Percentiles rank a stretch among this genome's conserved stretches.
Evolutionary conservation across 2,888 invertebrate species (phyloP).

Genomic region (Galerucella nymphaeae): DNA sequence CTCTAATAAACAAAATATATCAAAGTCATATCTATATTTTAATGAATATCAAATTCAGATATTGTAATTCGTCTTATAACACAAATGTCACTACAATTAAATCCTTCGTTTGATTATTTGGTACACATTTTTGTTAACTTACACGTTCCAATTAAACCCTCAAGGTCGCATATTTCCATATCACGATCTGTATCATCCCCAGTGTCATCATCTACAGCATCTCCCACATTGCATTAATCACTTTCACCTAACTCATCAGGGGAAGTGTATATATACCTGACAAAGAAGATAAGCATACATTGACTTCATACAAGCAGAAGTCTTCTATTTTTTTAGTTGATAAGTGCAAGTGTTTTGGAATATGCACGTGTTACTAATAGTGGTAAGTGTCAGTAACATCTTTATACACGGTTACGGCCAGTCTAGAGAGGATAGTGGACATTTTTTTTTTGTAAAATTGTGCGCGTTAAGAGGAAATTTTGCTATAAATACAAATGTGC

Average conservation of each 20-base stretch:
- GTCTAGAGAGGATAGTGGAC: background rate
- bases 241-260: constrained; percentile 51
- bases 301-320: constrained; percentile 47
- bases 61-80: too few relatives aligned
- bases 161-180: constrained; percentile 26
- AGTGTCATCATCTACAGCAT: constrained; percentile 37
- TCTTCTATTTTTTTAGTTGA: constrained; percentile 36
- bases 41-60: too few relatives aligned
- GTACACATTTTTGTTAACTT: too few relatives aligned
- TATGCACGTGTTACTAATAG: constrained; percentile 47
- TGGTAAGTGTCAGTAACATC: constrained; percentile 47
- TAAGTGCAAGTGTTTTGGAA: constrained; percentile 48
- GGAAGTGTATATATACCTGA: constrained; percentile 50
- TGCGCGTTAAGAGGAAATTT: too few relatives aligned
- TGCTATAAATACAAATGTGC: too few relatives aligned
- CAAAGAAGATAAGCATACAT: constrained; percentile 45
- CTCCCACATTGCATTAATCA: constrained; percentile 47
- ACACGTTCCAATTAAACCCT: background rate
- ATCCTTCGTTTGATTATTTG: too few relatives aligned
- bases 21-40: too few relatives aligned
- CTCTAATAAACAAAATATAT: too few relatives aligned
- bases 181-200: constrained; percentile 34
- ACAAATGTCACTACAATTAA: too few relatives aligned
- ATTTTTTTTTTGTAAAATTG: too few relatives aligned
- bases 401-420: background rate